A percentile compares a stretch with the other conserved stretches of the same genome.
phyloP scores from a whole-genome alignment of 2,113 vertebrate genomes.

The Myxocyprinus asiaticus region DNA sequence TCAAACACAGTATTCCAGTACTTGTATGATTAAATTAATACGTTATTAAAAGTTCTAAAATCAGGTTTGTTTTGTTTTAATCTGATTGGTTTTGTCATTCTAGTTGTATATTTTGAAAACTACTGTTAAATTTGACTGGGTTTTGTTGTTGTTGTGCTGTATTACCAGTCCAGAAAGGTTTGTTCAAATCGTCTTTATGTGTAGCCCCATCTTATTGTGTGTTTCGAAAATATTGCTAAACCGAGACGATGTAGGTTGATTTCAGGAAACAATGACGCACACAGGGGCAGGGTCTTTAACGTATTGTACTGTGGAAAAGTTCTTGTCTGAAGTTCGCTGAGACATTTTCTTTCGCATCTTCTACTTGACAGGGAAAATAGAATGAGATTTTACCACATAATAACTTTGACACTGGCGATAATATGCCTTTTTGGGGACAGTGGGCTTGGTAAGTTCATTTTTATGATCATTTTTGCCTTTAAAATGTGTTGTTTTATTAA shows the following conservation, averaged over 20 bases:
- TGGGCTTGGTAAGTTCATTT: slow-evolving; percentile 62
- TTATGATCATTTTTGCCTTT: background rate
- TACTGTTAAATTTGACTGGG: background rate
- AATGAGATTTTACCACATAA: slow-evolving; percentile 38
- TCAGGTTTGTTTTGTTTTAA: slow-evolving; percentile 20
- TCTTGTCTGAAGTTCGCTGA: slow-evolving; percentile 26
- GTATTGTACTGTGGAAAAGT: slow-evolving; percentile 38
- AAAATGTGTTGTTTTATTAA: too few species aligned
- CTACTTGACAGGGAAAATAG: slow-evolving; percentile 2
- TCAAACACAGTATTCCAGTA: too few species aligned
- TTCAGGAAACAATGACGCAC: slow-evolving; percentile 74
- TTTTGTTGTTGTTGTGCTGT: background rate
- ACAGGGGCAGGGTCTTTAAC: slow-evolving; percentile 64
- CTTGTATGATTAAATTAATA: too few species aligned
- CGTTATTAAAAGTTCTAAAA: background rate
- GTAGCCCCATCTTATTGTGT: slow-evolving; percentile 17
- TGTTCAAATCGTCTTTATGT: background rate
- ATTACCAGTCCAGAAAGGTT: background rate
- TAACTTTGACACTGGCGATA: slow-evolving; percentile 57
- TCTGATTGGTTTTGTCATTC: background rate
- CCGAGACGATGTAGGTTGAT: slow-evolving; percentile 36
- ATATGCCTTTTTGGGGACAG: slow-evolving; percentile 61
- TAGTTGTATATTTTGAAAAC: slow-evolving; percentile 13
- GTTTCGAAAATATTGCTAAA: slow-evolving; percentile 51
- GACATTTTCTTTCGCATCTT: slow-evolving; percentile 13